phyloP scores from a whole-genome alignment of 1,140 invertebrate genomes.

The Zaprionus vittiger region DNA sequence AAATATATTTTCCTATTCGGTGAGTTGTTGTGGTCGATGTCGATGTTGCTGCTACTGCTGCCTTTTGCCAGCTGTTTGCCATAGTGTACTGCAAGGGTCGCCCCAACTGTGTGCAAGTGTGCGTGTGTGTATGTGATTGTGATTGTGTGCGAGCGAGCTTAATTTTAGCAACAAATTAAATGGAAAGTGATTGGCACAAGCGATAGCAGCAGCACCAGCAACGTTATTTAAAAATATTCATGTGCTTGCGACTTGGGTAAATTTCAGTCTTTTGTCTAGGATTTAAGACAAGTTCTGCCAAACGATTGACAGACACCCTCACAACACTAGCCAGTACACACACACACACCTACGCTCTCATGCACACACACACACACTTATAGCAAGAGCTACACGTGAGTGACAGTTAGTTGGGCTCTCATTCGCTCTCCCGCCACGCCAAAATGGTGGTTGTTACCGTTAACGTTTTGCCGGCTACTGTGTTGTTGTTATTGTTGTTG shows the following conservation, averaged over 20 bases:
- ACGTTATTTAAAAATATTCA: slow-evolving; percentile 35
- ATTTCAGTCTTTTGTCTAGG: slow-evolving; percentile 15
- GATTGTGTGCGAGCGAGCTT: slow-evolving; percentile 41
- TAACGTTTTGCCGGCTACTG: slow-evolving; percentile 66
- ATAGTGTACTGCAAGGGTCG: slow-evolving; percentile 52
- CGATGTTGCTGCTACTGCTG: slow-evolving; percentile 44
- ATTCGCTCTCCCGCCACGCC: slow-evolving; percentile 12
- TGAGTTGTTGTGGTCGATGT: slow-evolving; percentile 53
- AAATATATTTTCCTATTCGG: slow-evolving; percentile 65
- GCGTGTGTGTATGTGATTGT: slow-evolving; percentile 24
- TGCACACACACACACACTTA: neutral
- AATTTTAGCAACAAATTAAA: slow-evolving; percentile 71
- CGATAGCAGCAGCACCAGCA: slow-evolving; percentile 20
- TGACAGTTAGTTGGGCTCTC: slow-evolving; percentile 25
- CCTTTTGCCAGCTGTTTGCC: slow-evolving; percentile 71
- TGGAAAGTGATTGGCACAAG: slow-evolving; percentile 61
- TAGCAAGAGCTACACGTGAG: slow-evolving; percentile 29
- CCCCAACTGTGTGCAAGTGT: slow-evolving; percentile 24
- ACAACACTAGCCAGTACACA: slow-evolving; percentile 16
- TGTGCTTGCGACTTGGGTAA: slow-evolving; percentile 15
- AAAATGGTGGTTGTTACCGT: slow-evolving; percentile 70
- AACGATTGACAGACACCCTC: slow-evolving; percentile 53
- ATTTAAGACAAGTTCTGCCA: slow-evolving; percentile 46
- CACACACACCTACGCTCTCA: slow-evolving; percentile 7
- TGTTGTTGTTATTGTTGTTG: slow-evolving; percentile 12